phyloP scores from a whole-genome alignment of 2,113 vertebrate genomes.

The Procavia capensis region DNA sequence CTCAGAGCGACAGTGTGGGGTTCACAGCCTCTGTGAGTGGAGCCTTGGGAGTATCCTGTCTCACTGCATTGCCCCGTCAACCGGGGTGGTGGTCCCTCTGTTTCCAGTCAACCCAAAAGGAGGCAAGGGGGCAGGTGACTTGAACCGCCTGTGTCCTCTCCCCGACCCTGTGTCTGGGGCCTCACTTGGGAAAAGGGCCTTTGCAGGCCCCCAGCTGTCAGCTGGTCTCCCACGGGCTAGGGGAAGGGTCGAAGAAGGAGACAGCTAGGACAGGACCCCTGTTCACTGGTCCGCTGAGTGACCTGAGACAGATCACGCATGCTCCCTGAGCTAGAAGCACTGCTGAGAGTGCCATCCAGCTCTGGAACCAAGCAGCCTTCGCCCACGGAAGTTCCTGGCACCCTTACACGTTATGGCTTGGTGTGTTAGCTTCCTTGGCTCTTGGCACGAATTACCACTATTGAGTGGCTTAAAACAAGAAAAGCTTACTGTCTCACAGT shows the following conservation, averaged over 20 bases:
- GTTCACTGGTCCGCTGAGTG: neutral
- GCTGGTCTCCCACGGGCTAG: rapidly evolving
- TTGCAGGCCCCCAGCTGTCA: rapidly evolving
- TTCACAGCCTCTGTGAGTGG: no score
- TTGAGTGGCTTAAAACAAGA: neutral
- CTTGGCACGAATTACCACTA: no score
- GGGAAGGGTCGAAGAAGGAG: neutral
- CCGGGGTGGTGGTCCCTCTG: neutral
- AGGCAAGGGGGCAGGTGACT: rapidly evolving
- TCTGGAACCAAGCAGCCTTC: neutral
- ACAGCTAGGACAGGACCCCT: neutral
- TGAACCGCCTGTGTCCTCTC: no score
- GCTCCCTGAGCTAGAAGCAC: no score
- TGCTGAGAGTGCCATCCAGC: neutral
- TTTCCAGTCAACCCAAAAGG: neutral
- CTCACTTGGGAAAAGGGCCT: no score
- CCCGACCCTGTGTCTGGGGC: no score
- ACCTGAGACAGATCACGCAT: no score
- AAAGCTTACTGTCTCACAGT: neutral
- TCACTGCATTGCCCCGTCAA: neutral
- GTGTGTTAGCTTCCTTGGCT: neutral
- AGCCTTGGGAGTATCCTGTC: no score
- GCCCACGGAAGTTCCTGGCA: rapidly evolving
- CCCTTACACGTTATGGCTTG: no score
- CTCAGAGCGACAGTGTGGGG: neutral